Evolutionary conservation across 2,113 vertebrate genomes (phyloP), one percentile per base, ranked within the genome.

Genomic region (Boleophthalmus pectinirostris): DNA sequence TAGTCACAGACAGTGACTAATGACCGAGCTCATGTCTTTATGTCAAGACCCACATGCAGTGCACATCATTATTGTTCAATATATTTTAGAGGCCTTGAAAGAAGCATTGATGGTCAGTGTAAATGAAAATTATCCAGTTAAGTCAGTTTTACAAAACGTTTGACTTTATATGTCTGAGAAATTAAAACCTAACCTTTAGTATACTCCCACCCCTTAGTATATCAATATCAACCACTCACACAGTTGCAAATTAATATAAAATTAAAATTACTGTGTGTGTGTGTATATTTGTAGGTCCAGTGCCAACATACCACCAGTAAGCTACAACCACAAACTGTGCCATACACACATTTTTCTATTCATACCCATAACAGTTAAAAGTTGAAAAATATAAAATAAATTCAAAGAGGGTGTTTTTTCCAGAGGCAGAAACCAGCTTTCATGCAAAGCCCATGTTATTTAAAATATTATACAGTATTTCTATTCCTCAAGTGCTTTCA

Each of bases 401-500:
- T 33, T 61, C 18, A 9, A 61, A 29, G 20, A 33, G 24, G 14
- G 53, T n/a, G 35, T 58, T 58, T n/a, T 64, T 64, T 25, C 4
- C 29, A n/a, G 8, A 38, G 18, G 33, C 29, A 64, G 14, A 64
- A 38, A 38, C 16, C 61, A 38, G 11, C 61, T 43, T 64, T 38
- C 61, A 64, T 38, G 20, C 25, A 18, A 64, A 64, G 33, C 61
- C 20, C 18, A 64, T 13, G 10, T 12, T 18, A 35, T 64, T 43
- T 38, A 64, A 64, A 43, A 64, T 21, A 64, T n/a, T 3, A 21
- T 13, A 38, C 60, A 35, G 15, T 35, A n/a, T 38, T 43, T 8
- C n/a, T 38, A 64, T 43, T 38, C 33, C 61, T 64, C 33, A 43
- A 64, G 61, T n/a, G 61, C 61, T 64, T n/a, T 13, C 16, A 43